These are phyloP conservation scores for Pecten maximus DNA, from an alignment of 2,888 invertebrate species.

Conservation along the genomic window DNA sequence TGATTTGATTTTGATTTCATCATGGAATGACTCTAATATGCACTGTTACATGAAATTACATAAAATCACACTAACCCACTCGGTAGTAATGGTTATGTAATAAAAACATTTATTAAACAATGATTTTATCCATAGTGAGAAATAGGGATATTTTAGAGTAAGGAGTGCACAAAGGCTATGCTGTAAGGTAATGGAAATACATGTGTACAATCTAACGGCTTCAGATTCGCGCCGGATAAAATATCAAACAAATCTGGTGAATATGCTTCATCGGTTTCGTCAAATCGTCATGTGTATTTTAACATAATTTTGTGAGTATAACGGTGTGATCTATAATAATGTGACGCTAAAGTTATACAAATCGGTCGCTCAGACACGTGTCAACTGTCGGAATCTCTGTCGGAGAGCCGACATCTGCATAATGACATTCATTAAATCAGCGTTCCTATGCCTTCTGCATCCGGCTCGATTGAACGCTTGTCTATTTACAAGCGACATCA, in stretches of 20 bases:
- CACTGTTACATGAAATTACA: too few relatives aligned
- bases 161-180: too few relatives aligned
- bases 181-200: not conserved
- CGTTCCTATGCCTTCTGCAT: not conserved
- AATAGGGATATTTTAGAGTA: too few relatives aligned
- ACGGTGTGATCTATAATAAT: not conserved
- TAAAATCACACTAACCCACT: too few relatives aligned
- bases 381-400: not conserved
- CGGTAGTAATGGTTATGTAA: too few relatives aligned
- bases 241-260: not conserved
- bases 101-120: too few relatives aligned
- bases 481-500: not conserved
- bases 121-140: too few relatives aligned
- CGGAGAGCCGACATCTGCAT: not conserved
- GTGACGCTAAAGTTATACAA: not conserved
- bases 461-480: not conserved
- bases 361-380: not conserved
- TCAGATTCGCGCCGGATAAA: not conserved
- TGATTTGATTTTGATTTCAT: too few relatives aligned
- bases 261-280: not conserved
- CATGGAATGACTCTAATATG: too few relatives aligned
- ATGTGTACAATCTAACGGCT: not conserved
- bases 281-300: not conserved
- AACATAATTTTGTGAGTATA: not conserved
- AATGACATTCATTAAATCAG: constrained; percentile 8